Base-by-base conservation (phyloP, 1,140 invertebrate genomes). In the Drosophila varians region DNA sequence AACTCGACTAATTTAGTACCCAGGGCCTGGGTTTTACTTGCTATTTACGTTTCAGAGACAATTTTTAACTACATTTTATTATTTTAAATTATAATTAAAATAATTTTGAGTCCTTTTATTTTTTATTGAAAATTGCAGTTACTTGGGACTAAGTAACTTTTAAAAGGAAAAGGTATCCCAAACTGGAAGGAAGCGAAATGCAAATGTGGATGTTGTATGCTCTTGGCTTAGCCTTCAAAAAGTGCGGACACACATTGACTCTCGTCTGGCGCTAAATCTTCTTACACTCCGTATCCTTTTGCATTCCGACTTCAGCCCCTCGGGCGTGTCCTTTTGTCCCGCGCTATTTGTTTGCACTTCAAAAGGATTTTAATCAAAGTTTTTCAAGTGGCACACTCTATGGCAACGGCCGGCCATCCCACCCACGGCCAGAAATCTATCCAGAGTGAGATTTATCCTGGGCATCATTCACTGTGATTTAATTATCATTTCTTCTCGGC, bases 341-440 rank as follows among this genome's bases (percentile, higher is more conserved):
- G 74, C 80, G 66, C 83, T 84, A 86, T 84, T 84, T 84, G 75
- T 86, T 84, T 79, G 79, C 79, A 84, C 79, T 84, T 84, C 80
- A 84, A 84, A 84, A 79, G 80, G 79, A 84, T 84, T 84, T 84
- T 84, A 84, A 84, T 84, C 79, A 84, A 84, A 84, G 79, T 84
- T 84, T 66, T 84, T 84, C 65, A 86, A 84, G 75, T 84, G 80
- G 52, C 78, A 69, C 77, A 43, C 54, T 62, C 49, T 64, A 57
- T 42, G 18, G 49, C 56, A 40, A 38, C 46, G 7, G 23, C 23
- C 23, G 8, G 2, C 26, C 3, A 7, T 28, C 1, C 11, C 9
- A 2, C 3, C 28, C 28, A 28, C 28, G 36, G 36, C 36, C 36
- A 38, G 25, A 66, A 66, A 65, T 51, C 40, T 42, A 46, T 38